phyloP scores from a whole-genome alignment of 2,113 vertebrate species.

The Symphodus melops region DNA sequence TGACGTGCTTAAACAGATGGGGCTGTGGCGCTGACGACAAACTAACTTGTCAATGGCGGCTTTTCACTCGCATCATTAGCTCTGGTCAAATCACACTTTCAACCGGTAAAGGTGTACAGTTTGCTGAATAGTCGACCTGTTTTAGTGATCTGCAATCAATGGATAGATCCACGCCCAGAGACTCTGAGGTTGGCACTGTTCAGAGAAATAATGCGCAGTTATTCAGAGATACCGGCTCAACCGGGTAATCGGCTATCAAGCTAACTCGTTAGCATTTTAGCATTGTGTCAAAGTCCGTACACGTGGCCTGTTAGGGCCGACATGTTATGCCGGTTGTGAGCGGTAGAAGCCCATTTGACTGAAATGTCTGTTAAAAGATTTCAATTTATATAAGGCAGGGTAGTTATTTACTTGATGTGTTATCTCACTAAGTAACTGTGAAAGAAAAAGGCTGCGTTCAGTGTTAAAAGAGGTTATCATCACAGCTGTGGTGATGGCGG shows the following conservation, averaged over 20 bases:
- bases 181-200: too few species aligned
- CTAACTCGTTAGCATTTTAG: conserved; percentile 66
- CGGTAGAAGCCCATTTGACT: too few species aligned
- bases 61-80: background rate
- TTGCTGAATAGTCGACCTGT: too few species aligned
- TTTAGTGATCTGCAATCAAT: rapidly evolving
- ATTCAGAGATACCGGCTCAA: background rate
- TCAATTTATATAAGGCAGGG: too few species aligned
- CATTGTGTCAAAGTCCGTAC: conserved; percentile 59
- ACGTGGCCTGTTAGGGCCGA: conserved; percentile 71
- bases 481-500: conserved; percentile 35
- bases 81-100: background rate
- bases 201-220: conserved; percentile 28
- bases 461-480: background rate
- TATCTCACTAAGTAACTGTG: rapidly evolving
- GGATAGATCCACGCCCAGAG: rapidly evolving
- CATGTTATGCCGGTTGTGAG: conserved; percentile 15
- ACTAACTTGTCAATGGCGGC: background rate
- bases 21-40: background rate
- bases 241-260: background rate
- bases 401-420: rapidly evolving
- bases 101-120: rapidly evolving
- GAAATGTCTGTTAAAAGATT: background rate
- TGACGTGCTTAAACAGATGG: background rate
- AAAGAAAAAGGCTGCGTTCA: background rate